Conservation (phyloP, 2,797 vertebrate genomes). For the Pangasius mekongensis region DNA sequence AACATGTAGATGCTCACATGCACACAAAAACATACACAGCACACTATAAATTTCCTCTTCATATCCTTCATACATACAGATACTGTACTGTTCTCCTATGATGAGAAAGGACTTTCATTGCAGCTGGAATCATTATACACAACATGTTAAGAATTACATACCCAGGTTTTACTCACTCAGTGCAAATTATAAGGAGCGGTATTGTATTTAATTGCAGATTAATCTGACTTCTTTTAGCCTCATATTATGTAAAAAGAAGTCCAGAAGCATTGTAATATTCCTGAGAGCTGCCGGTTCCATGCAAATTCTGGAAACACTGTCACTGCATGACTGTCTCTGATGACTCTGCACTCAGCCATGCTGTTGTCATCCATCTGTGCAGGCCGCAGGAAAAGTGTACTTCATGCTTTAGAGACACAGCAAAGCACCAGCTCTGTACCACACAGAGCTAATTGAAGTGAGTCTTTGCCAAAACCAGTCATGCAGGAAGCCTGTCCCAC, state of each 20-base stretch:
- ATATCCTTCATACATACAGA: slow-evolving; percentile 22
- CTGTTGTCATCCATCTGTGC: slow-evolving; percentile 53
- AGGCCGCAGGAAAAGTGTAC: slow-evolving; percentile 37
- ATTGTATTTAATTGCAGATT: neutral
- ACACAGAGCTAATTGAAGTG: slow-evolving; percentile 62
- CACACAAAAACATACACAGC: slow-evolving; percentile 31
- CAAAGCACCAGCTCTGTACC: slow-evolving; percentile 50
- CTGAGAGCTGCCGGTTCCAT: slow-evolving; percentile 8
- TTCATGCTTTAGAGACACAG: slow-evolving; percentile 52
- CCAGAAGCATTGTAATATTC: neutral
- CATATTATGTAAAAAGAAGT: neutral
- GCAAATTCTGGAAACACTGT: neutral
- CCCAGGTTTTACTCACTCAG: neutral
- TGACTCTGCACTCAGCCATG: slow-evolving; percentile 46
- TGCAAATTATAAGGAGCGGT: too few species aligned
- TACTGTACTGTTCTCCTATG: neutral
- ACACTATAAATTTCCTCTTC: neutral
- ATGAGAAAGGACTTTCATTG: slow-evolving; percentile 48
- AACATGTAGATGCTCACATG: slow-evolving; percentile 11
- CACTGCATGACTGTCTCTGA: slow-evolving; percentile 38
- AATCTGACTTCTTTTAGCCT: neutral
- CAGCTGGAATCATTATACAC: slow-evolving; percentile 40
- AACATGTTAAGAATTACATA: neutral
- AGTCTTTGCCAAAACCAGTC: slow-evolving; percentile 48
- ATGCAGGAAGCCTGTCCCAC: slow-evolving; percentile 29